phyloP scores from a whole-genome alignment of 2,113 vertebrate genomes.

The Ariopsis seemanni region DNA sequence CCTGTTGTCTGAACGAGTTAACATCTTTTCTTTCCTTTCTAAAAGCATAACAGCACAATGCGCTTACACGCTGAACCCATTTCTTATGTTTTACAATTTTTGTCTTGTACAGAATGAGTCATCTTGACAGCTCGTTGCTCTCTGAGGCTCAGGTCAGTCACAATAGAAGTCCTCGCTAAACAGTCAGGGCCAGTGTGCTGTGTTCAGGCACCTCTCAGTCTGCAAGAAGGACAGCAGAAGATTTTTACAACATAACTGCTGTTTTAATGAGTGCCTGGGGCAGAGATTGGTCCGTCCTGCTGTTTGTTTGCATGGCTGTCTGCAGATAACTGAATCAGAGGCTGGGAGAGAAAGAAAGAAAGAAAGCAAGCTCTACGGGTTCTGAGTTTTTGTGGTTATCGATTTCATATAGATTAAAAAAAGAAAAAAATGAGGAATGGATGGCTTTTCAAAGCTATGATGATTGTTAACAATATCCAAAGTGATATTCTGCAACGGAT shows the following conservation, averaged over 20 bases:
- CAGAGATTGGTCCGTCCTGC: constrained; percentile 47
- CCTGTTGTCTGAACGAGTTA: constrained; percentile 20
- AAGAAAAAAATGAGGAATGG: constrained; percentile 58
- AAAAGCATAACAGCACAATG: constrained; percentile 4
- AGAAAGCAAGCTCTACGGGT: constrained; percentile 14
- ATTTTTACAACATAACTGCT: constrained; percentile 51
- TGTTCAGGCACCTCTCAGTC: constrained; percentile 54
- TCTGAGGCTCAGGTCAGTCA: constrained; percentile 23
- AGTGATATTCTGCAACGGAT: background rate
- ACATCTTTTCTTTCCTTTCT: constrained; percentile 25
- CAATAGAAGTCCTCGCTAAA: constrained; percentile 13
- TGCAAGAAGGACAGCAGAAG: constrained; percentile 45
- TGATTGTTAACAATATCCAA: constrained; percentile 39
- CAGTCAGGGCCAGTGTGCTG: constrained; percentile 6
- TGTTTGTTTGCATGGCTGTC: constrained; percentile 76
- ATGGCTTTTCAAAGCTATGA: constrained; percentile 57
- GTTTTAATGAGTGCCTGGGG: constrained; percentile 54
- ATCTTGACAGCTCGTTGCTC: constrained; percentile 19
- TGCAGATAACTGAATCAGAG: constrained; percentile 74
- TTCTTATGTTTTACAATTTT: constrained; percentile 12
- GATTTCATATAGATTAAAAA: constrained; percentile 58
- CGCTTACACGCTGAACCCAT: background rate
- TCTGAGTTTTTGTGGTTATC: constrained; percentile 77
- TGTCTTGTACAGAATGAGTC: constrained; percentile 6
- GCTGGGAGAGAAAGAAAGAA: constrained; percentile 17